Base-by-base conservation (phyloP, 37 sponge, comb jelly and placozoan genomes). In the Geodia barretti region DNA sequence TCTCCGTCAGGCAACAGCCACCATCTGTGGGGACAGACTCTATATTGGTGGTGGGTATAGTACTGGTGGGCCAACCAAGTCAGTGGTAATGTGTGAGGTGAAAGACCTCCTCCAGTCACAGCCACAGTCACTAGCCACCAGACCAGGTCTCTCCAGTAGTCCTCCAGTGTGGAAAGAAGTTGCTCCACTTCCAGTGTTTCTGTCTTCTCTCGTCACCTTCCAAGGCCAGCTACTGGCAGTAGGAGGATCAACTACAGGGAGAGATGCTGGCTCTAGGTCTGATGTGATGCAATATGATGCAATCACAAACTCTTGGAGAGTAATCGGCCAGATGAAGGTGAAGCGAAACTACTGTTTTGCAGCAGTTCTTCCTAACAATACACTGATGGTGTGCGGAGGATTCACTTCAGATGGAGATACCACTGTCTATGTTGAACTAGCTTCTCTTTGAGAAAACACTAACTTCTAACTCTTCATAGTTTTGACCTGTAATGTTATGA, bases 281-380 rank as follows among this genome's bases (percentile, higher is more conserved):
- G 69, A 24, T 17, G 34, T 68, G 29, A 32, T 21, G 21, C 3
- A 34, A 3, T 68, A 68, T 35, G 33, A 68, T 28, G 19, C 69
- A 19, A 32, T 21, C 29, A 33, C 31, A 21, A 68, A 68, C 34
- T 68, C 69, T 28, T 68, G 69, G 69, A 35, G 33, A 8, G 69
- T 68, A 32, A 68, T 68, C 69, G 31, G 69, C 35, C 31, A 68
- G 30, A 68, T 68, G 69, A 28, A 24, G 19, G 33, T 35, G 36
- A 24, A 20, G 19, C 69, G 69, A 17, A 2, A 3, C 1, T 2
- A 8, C 7, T 68, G 69, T 32, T 17, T 19, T 3, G 69, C 31
- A 17, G 69, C 69, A 33, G 69, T 68, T 28, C 69, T 68, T 8
- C 69, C 69, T 8, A 4, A 28, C 69, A 68, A 68, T 68, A 35